Percentiles rank a stretch among this genome's conserved stretches.
Evolutionary conservation across 2,888 invertebrate genomes (phyloP).

Genomic region (Apomyelois bistriatella): DNA sequence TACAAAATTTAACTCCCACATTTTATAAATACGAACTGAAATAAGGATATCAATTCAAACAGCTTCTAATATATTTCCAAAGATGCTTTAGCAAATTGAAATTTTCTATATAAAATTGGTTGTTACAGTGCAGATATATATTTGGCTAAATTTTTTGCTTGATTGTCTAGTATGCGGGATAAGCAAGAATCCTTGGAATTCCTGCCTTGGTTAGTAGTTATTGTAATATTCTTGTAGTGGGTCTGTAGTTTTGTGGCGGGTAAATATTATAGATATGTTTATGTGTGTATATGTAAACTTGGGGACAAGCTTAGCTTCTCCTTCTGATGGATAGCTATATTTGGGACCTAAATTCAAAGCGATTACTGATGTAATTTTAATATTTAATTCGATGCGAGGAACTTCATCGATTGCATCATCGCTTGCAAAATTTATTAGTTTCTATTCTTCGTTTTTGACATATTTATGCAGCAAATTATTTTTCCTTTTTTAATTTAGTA

Average conservation of each 20-base stretch:
- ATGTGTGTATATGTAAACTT: slow-evolving; percentile 28
- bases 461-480: neutral
- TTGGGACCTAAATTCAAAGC: slow-evolving; percentile 29
- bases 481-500: neutral
- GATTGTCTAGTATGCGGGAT: slow-evolving; percentile 87
- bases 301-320: slow-evolving; percentile 27
- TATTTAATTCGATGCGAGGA: too few relatives aligned
- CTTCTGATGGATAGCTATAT: slow-evolving; percentile 20
- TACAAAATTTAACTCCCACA: neutral
- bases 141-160: slow-evolving; percentile 64
- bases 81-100: neutral
- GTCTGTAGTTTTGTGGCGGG: slow-evolving; percentile 25
- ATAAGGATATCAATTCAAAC: neutral
- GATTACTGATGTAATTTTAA: too few relatives aligned
- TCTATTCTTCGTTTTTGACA: too few relatives aligned
- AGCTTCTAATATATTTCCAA: neutral
- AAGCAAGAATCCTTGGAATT: slow-evolving; percentile 88
- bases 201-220: slow-evolving; percentile 89
- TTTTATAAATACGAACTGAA: slow-evolving; percentile 8
- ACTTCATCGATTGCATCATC: too few relatives aligned
- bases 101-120: slow-evolving; percentile 9
- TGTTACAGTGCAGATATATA: slow-evolving; percentile 17
- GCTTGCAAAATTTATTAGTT: too few relatives aligned
- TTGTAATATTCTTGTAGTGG: slow-evolving; percentile 57
- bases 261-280: slow-evolving; percentile 34